Evolutionary conservation across 2,888 invertebrate species (phyloP), one percentile per base, ranked within the genome.

Genomic region (Lypha dubia): DNA sequence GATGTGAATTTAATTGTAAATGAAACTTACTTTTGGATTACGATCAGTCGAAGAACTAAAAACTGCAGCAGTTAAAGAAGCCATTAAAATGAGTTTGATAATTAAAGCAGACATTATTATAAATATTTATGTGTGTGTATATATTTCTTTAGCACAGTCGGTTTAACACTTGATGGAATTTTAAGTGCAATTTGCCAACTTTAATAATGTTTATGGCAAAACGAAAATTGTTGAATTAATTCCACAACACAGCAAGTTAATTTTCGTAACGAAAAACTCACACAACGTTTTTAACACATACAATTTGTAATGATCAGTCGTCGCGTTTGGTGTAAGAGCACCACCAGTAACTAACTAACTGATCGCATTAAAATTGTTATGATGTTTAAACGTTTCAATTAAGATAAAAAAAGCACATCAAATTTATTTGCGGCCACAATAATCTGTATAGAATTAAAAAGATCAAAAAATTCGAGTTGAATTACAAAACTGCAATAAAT

Each of bases 11-110:
- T 11, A 49, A 35, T 44, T 7, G 9, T 56, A 51, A 71, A 60
- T 11, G 5, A 62, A 68, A 81, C 84, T 84, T 74, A 84, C 84
- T 63, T 73, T 77, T 20, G 84, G 84, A 81, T 81, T 73, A n/a
- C 74, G 84, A 81, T 81, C 77, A 49, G 58, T 56, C n/a, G 81
- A 56, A 17, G 84, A 81, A 22, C 62, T 28, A 46, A 53, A 56
- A 49, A 35, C 67, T 22, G 13, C 53, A 49, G 74, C 68, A 38
- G 77, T 51, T 70, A 81, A 58, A 68, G 35, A 81, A 46, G 74
- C 63, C 63, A 81, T 81, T 58, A 81, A 51, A 62, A 84, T 74
- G 15, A 74, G 24, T 74, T 74, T 81, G 32, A 84, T 35, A 35
- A 79, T 20, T 41, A 44, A 70, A 68, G 63, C 35, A 74, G 38